phyloP scores from a whole-genome alignment of 2,888 invertebrate genomes.

The Melanchra persicariae region DNA sequence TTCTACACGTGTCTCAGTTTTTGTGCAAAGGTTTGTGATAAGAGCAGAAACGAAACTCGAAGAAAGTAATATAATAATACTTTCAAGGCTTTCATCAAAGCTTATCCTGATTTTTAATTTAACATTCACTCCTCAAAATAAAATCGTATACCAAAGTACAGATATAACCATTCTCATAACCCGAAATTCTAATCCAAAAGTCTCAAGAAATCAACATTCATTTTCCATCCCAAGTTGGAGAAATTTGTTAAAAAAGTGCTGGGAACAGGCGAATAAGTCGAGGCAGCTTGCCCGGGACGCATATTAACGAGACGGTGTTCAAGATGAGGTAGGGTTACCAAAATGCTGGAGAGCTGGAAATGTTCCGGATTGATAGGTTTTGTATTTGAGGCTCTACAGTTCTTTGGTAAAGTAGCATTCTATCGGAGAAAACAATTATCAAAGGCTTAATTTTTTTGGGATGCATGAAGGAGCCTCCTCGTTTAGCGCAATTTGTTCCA shows the following conservation, averaged over 20 bases:
- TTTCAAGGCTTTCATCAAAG: background rate
- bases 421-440: too few relatives aligned
- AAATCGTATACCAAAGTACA: constrained; percentile 30
- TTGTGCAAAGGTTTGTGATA: background rate
- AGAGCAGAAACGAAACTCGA: background rate
- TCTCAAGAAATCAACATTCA: constrained; percentile 70
- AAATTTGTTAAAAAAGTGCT: constrained; percentile 78
- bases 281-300: constrained; percentile 71
- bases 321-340: constrained; percentile 63
- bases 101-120: constrained; percentile 7
- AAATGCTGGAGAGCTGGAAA: constrained; percentile 43
- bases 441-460: too few relatives aligned
- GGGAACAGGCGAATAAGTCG: constrained; percentile 74
- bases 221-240: constrained; percentile 68
- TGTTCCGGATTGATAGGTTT: constrained; percentile 34
- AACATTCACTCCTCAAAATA: constrained; percentile 18
- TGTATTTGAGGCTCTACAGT: background rate
- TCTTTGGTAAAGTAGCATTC: too few relatives aligned
- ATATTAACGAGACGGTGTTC: constrained; percentile 74
- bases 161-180: constrained; percentile 55
- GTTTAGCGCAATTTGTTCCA: too few relatives aligned
- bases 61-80: background rate
- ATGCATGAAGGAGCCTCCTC: too few relatives aligned
- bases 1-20: background rate
- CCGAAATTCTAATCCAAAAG: constrained; percentile 62